Base-by-base conservation (phyloP, 1,140 invertebrate species). In the Aphelinus atriplicis region DNA sequence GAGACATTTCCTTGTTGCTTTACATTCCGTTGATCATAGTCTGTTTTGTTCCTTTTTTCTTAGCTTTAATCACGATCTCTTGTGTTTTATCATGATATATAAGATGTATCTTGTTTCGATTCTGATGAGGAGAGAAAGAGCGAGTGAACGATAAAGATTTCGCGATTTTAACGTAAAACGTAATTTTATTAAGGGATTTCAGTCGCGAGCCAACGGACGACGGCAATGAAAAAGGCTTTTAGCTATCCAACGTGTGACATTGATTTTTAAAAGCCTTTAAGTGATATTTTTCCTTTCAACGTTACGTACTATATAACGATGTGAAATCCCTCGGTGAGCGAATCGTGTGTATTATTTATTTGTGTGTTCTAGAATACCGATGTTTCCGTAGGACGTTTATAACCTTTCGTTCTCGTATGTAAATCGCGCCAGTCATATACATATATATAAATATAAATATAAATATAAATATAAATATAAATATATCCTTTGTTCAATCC, bases 261-360 rank as follows among this genome's bases (percentile, higher is more conserved):
- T 5, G 65, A 67, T 68, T 55, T 55, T 67, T 42, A 42, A n/a
- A 75, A 69, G 60, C 60, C 61, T 75, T 63, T 69, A n/a, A 55
- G 26, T 47, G 58, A 75, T 68, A 60, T 67, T 67, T 61, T 66
- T 51, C 9, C 43, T 73, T 48, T 57, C 43, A 57, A 57, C 45
- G 45, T 57, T 51, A 47, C 42, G 1, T 46, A 26, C 26, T 26
- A 26, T 26, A 26, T 26, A 26, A 26, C 26, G 26, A 26, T 26
- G 50, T 57, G n/a, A 45, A 10, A 51, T 72, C 55, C 62, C 50
- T 50, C n/a, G 1, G 46, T 7, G 26, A 2, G 53, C 9, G 53
- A 7, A 48, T 60, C 43, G 42, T 62, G 2, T 55, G n/a, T 46
- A 53, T 71, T 46, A 53, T 53, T 71, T 61, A 46, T 2, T 26